Conservation (phyloP, 2,888 invertebrate genomes). For the Cheilosia pagana region DNA sequence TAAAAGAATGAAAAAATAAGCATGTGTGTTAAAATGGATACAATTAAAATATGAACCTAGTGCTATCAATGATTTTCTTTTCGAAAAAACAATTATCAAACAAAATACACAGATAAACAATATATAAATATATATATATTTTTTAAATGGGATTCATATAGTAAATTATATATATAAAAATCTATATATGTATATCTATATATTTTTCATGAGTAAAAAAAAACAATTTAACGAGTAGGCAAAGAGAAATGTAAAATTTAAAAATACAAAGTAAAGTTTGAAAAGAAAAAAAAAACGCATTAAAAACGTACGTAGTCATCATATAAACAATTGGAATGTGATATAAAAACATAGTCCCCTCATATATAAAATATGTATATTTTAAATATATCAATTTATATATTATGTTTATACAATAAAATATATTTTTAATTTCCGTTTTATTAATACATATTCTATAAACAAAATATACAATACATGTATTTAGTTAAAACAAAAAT, state of each 20-base stretch:
- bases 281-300: conserved; percentile 55
- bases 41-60: conserved; percentile 53
- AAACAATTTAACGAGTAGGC: too few species aligned
- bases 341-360: conserved; percentile 83
- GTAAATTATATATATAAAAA: background rate
- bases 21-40: conserved; percentile 23
- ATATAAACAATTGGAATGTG: conserved; percentile 83
- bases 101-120: conserved; percentile 9
- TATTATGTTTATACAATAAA: conserved; percentile 42
- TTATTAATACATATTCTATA: conserved; percentile 48
- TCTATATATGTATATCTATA: background rate
- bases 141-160: conserved; percentile 31
- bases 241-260: conserved; percentile 26
- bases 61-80: conserved; percentile 64
- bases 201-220: background rate
- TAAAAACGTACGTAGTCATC: conserved; percentile 78
- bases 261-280: conserved; percentile 14
- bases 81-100: conserved; percentile 11
- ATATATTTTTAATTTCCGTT: conserved; percentile 47
- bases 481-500: conserved; percentile 42
- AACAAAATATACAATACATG: conserved; percentile 56
- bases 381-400: conserved; percentile 61
- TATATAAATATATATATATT: background rate
- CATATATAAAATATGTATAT: conserved; percentile 75
- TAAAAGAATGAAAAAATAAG: conserved; percentile 28